Percentiles rank a stretch among this genome's conserved stretches.
These are phyloP conservation scores for Hypotaenidia okinawae DNA, from an alignment of 2,797 vertebrate species.

Conservation along the genomic window DNA sequence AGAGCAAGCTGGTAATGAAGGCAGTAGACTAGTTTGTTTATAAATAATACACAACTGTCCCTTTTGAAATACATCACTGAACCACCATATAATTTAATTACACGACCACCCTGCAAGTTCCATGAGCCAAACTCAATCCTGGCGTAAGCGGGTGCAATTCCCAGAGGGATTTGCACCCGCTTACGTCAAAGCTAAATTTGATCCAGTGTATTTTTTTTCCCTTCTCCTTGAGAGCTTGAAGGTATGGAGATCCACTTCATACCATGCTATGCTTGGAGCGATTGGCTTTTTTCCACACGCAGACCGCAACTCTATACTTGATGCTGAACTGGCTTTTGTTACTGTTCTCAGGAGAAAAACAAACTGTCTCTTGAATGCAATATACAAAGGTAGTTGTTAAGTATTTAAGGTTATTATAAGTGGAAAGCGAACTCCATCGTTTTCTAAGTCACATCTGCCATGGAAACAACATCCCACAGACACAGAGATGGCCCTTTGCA, in stretches of 20 bases:
- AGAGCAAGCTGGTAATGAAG: neutral
- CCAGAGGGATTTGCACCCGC: conserved; percentile 41
- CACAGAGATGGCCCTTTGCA: neutral
- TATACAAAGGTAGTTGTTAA: neutral
- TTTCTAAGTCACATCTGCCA: neutral
- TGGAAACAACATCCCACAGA: neutral
- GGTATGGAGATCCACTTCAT: conserved; percentile 22
- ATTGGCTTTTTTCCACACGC: conserved; percentile 12
- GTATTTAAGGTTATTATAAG: neutral
- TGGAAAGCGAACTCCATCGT: neutral
- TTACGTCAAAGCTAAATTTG: conserved; percentile 60
- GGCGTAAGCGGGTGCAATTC: conserved; percentile 59
- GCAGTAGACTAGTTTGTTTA: neutral
- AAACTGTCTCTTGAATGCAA: neutral
- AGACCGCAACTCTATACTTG: neutral
- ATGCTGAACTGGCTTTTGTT: neutral
- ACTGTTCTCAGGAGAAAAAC: neutral
- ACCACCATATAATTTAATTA: conserved; percentile 60
- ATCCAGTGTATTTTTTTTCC: conserved; percentile 5
- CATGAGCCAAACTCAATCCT: conserved; percentile 37
- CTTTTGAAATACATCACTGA: conserved; percentile 2
- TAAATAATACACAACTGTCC: neutral
- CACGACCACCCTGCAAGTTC: conserved; percentile 64
- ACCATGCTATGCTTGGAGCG: neutral
- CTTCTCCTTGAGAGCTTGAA: conserved; percentile 1